Percentiles rank a stretch among this genome's conserved stretches.
Conservation (phyloP, 2,113 vertebrate species). For the Gymnarchus niloticus region DNA sequence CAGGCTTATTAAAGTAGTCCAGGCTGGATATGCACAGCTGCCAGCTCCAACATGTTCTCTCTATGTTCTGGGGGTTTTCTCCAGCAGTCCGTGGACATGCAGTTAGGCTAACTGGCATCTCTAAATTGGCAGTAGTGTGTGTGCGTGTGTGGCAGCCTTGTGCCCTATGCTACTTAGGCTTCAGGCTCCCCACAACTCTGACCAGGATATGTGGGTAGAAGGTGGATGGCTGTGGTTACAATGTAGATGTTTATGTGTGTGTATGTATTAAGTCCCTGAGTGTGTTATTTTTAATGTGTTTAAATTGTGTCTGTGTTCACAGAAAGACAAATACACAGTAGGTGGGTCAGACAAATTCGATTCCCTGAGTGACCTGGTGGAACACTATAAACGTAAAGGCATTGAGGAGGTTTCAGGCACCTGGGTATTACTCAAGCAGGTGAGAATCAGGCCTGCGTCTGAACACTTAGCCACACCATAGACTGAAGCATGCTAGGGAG, state of each 20-base stretch:
- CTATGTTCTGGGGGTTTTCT: too few relatives aligned
- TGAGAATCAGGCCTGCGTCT: constrained; percentile 27
- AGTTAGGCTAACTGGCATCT: too few relatives aligned
- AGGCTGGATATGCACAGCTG: neutral
- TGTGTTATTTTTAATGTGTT: neutral
- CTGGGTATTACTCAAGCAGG: constrained; percentile 78
- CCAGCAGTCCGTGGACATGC: too few relatives aligned
- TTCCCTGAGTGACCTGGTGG: constrained; percentile 82
- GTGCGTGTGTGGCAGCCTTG: too few relatives aligned
- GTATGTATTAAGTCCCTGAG: neutral
- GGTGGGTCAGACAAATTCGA: constrained; percentile 77
- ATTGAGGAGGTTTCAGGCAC: constrained; percentile 85
- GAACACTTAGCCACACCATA: too few relatives aligned
- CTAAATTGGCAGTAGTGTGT: too few relatives aligned
- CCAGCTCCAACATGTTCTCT: too few relatives aligned
- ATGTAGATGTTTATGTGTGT: neutral
- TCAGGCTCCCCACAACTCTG: too few relatives aligned
- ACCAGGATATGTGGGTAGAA: too few relatives aligned
- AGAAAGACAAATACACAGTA: constrained; percentile 82
- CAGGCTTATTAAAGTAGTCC: neutral
- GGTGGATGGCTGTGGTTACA: too few relatives aligned
- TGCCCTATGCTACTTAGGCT: too few relatives aligned
- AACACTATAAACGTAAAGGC: constrained; percentile 77
- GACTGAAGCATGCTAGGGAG: neutral
- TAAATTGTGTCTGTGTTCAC: constrained; percentile 22